A percentile compares a stretch with the other conserved stretches of the same genome.
These are phyloP conservation scores for Peromyscus leucopus DNA, from an alignment of 2,113 vertebrate species.

Conservation along the genomic window DNA sequence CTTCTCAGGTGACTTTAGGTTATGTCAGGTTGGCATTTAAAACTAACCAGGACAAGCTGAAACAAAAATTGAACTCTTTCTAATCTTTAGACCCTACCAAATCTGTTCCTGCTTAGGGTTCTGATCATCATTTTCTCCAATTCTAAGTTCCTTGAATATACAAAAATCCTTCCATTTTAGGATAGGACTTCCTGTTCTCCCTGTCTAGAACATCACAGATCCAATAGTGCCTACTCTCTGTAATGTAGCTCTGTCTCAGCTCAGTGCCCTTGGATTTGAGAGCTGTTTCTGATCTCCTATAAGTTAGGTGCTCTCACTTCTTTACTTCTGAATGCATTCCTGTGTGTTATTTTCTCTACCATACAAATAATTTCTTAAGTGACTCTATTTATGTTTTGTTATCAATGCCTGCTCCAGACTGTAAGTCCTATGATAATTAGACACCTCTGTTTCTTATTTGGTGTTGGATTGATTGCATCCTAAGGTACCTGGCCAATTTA, in stretches of 20 bases:
- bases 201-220: not conserved
- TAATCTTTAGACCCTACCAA: not conserved
- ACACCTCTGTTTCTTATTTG: not conserved
- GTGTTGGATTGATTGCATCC: not conserved
- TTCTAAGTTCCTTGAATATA: not conserved
- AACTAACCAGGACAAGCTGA: not conserved
- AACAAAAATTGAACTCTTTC: constrained; percentile 5
- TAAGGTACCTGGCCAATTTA: not conserved
- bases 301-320: not conserved
- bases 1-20: not conserved
- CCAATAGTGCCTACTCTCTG: not conserved
- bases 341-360: constrained; percentile 10
- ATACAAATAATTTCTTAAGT: constrained; percentile 6
- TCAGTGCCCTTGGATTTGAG: not conserved
- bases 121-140: not conserved
- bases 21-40: not conserved
- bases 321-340: not conserved
- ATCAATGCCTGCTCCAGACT: not conserved
- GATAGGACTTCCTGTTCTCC: not conserved
- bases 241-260: not conserved
- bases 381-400: not conserved
- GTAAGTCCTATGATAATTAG: not conserved
- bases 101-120: not conserved
- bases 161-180: not conserved
- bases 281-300: not conserved